Conservation (phyloP, 35 echinoderm and acorn worm genomes). For the Patiria miniata region DNA sequence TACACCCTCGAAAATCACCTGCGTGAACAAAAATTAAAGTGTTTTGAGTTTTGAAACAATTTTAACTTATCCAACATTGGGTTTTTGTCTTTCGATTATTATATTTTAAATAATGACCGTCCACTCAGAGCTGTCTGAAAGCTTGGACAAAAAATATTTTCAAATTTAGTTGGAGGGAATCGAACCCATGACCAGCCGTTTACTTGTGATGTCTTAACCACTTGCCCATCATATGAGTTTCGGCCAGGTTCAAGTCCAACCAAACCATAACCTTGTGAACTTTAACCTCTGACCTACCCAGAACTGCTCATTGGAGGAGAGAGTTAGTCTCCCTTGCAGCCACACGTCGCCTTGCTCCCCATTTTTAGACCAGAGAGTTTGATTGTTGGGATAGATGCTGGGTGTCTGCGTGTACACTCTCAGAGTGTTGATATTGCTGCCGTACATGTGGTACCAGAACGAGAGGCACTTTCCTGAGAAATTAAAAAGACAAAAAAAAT, state of each 20-base stretch:
- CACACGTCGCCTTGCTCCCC: conserved; percentile 82
- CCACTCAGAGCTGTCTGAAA: too few species aligned
- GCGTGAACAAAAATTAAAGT: neutral
- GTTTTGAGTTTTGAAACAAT: too few species aligned
- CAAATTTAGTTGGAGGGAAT: too few species aligned
- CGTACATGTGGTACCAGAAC: conserved; percentile 98
- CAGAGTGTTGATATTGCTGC: conserved; percentile 50
- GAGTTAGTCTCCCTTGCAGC: conserved; percentile 47
- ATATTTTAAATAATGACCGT: too few species aligned
- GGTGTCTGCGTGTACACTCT: conserved; percentile 46
- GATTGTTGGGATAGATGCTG: conserved; percentile 20
- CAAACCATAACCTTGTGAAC: neutral
- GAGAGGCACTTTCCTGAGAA: conserved; percentile 64
- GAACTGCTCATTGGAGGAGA: conserved; percentile 64
- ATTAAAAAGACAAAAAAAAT: too few species aligned
- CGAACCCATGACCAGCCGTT: too few species aligned
- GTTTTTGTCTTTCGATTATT: too few species aligned
- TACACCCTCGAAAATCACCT: conserved; percentile 85
- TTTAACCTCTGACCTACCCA: conserved; percentile 58
- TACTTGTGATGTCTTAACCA: too few species aligned
- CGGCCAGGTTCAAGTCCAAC: neutral
- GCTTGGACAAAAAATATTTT: too few species aligned
- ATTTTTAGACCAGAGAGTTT: conserved; percentile 50
- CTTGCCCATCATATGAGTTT: too few species aligned
- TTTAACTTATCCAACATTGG: too few species aligned